Evolutionary conservation across 2,797 vertebrate genomes (phyloP), one percentile per base, ranked within the genome.

Genomic region (Helostoma temminkii): DNA sequence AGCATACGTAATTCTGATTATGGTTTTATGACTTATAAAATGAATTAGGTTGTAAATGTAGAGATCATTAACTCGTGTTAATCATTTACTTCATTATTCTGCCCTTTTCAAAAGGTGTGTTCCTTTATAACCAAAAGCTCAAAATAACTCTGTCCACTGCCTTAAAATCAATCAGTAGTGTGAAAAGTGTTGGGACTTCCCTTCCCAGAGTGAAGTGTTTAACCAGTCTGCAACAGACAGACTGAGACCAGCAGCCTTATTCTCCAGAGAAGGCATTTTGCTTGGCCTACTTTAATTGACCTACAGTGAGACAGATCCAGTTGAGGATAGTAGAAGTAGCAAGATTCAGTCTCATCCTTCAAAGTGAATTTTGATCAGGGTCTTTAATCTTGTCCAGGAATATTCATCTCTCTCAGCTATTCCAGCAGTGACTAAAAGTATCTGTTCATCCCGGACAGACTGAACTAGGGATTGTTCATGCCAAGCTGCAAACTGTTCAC

Each of bases 11-110:
- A 32, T 4, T 19, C 19, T 14, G 1, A 41, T 37, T 32, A 60
- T 8, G 7, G 15, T 15, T 61, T 49, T 12, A 16, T 58, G 41
- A 48, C 64, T 67, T 28, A 9, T 1, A 24, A 56, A n/a, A 65
- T 48, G 42, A 48, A 64, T 66, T 28, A 9, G 1, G 30, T 59
- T 18, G 57, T 52, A 43, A 66, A 49, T 72, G 16, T 15, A 41
- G 6, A 41, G 6, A 65, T 65, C 21, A 55, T 55, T 60, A 11
- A 66, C 28, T 32, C 11, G 14, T 25, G 19, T 25, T 48, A 53
- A 36, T 39, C 5, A 58, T 58, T 65, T 43, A 72, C 37, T 28
- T 21, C 4, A 43, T 19, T 22, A 18, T 39, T 42, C 18, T 25
- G 36, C 16, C 18, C 21, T 26, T 7, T 41, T 26, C 19, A 16